Percentiles rank a stretch among this genome's conserved stretches.
These are phyloP conservation scores for Tangara arthus DNA, from an alignment of 2,797 vertebrate genomes.

Conservation along the genomic window DNA sequence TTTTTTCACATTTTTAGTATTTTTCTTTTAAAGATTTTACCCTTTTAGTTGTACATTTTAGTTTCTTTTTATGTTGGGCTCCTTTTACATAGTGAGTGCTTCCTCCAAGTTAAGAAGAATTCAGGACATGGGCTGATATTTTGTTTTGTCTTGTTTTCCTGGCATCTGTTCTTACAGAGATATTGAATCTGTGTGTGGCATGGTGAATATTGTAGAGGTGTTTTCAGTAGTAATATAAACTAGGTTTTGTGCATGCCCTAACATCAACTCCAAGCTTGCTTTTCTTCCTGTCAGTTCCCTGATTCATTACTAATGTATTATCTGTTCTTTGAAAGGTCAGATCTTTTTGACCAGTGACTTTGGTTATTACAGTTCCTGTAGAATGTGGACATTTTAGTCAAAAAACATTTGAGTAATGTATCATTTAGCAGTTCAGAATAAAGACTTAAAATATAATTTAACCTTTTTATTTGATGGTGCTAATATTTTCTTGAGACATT, in stretches of 20 bases:
- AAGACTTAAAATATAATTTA: background rate
- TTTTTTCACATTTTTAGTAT: background rate
- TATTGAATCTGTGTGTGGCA: background rate
- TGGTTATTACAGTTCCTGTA: background rate
- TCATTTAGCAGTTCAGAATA: background rate
- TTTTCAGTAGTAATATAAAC: background rate
- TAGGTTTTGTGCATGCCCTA: background rate
- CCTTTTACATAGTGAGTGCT: background rate
- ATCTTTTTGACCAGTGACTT: background rate
- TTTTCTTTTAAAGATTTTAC: background rate
- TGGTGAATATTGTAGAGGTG: background rate
- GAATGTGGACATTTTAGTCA: background rate
- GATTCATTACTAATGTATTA: background rate
- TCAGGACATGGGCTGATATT: background rate
- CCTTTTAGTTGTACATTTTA: background rate
- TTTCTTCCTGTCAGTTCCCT: background rate
- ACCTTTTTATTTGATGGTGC: background rate
- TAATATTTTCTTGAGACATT: background rate
- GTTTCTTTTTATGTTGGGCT: background rate
- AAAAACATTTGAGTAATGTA: background rate
- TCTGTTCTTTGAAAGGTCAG: conserved; percentile 12
- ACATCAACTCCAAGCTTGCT: background rate
- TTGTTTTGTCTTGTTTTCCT: background rate
- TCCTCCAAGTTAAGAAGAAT: background rate
- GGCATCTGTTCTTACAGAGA: background rate